These are phyloP conservation scores for Rhizomys pruinosus DNA, from an alignment of 2,113 vertebrate species.

Conservation along the genomic window DNA sequence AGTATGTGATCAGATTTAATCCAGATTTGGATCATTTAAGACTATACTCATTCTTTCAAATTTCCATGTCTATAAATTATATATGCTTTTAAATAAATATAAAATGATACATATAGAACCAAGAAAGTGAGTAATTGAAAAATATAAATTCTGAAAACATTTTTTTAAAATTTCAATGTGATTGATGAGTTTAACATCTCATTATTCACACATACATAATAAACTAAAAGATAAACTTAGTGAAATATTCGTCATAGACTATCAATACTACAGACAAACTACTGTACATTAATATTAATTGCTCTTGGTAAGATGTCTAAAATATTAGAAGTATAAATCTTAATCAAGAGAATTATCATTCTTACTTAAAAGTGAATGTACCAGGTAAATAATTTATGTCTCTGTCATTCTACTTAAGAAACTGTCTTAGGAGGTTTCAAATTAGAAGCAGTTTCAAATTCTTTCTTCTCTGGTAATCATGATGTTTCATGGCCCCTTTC, in stretches of 20 bases:
- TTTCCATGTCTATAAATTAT: not conserved
- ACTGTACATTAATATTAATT: not conserved
- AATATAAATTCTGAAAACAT: not conserved
- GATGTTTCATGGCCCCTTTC: not conserved
- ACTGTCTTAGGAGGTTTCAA: not conserved
- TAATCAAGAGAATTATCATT: not conserved
- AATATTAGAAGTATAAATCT: not conserved
- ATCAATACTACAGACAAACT: not conserved
- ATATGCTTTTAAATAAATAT: not conserved
- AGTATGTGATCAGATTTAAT: not conserved
- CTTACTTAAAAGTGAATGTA: not conserved
- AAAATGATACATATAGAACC: not conserved
- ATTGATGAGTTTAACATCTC: not conserved
- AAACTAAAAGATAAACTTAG: not conserved
- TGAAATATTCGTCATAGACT: not conserved
- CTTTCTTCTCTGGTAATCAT: not conserved
- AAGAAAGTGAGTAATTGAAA: not conserved
- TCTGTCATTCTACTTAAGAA: not conserved
- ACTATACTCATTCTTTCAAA: not conserved
- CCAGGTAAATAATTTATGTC: not conserved
- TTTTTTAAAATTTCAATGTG: not conserved
- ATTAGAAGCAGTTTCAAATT: not conserved
- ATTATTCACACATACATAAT: not conserved
- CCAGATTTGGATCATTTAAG: not conserved
- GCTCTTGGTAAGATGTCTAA: not conserved